Evolutionary conservation across 2,888 invertebrate genomes (phyloP).

Genomic region (Phlogophora meticulosa): DNA sequence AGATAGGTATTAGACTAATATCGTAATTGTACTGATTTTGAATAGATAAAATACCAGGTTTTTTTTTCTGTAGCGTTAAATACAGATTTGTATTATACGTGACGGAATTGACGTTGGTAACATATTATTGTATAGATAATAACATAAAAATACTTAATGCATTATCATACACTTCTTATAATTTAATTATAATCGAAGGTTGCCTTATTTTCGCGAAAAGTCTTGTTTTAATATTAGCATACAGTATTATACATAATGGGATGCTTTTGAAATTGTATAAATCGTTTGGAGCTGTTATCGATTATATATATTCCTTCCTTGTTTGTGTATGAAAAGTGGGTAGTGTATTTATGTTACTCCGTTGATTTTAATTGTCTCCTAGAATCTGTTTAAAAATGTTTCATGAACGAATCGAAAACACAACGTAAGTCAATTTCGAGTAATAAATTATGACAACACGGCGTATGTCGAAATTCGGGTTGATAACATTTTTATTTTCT

Average conservation of each 20-base stretch:
- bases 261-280: slow-evolving; percentile 13
- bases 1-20: slow-evolving; percentile 11
- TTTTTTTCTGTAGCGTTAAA: slow-evolving; percentile 3
- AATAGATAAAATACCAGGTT: slow-evolving; percentile 13
- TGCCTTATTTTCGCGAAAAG: slow-evolving; percentile 45
- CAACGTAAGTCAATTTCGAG: too few relatives aligned
- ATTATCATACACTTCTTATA: slow-evolving; percentile 51
- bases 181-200: slow-evolving; percentile 58
- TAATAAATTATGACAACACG: too few relatives aligned
- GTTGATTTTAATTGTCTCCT: neutral
- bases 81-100: slow-evolving; percentile 5
- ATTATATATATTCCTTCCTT: slow-evolving; percentile 2
- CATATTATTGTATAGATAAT: slow-evolving; percentile 10
- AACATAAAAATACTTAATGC: slow-evolving; percentile 24
- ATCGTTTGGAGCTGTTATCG: slow-evolving; percentile 13
- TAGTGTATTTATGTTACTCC: slow-evolving; percentile 12
- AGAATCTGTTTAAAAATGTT: too few relatives aligned
- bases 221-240: slow-evolving; percentile 36
- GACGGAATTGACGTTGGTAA: neutral
- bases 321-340: slow-evolving; percentile 10
- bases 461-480: too few relatives aligned
- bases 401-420: too few relatives aligned
- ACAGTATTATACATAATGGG: neutral
- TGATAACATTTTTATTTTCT: too few relatives aligned
- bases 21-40: slow-evolving; percentile 35